A percentile compares a stretch with the other conserved stretches of the same genome.
Evolutionary conservation across 1,140 invertebrate species (phyloP).

Genomic region (Macrotrachela quadricornifera): DNA sequence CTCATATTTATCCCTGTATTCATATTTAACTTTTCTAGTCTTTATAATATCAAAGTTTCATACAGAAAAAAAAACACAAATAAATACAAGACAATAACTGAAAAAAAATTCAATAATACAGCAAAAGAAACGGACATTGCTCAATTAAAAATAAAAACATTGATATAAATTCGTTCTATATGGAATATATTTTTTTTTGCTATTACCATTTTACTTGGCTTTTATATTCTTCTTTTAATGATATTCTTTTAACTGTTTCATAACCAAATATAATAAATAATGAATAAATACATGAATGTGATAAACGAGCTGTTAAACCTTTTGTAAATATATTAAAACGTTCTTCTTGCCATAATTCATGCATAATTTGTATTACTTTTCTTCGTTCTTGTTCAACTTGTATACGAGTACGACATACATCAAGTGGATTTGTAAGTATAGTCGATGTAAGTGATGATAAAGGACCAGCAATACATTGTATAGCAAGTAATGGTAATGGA

Average conservation of each 20-base stretch:
- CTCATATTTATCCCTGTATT: too few relatives aligned
- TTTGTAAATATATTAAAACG: slow-evolving; percentile 59
- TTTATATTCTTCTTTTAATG: slow-evolving; percentile 61
- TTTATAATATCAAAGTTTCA: too few relatives aligned
- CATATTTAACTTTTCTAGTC: too few relatives aligned
- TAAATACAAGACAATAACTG: too few relatives aligned
- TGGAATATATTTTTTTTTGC: too few relatives aligned
- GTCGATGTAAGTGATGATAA: slow-evolving; percentile 72
- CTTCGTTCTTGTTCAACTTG: slow-evolving; percentile 38
- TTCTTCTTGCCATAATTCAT: slow-evolving; percentile 66
- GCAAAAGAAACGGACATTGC: too few relatives aligned
- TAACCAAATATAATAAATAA: slow-evolving; percentile 82
- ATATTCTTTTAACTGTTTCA: slow-evolving; percentile 73
- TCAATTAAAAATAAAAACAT: too few relatives aligned
- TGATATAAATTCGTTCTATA: too few relatives aligned
- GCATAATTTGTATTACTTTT: slow-evolving; percentile 44
- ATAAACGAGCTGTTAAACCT: slow-evolving; percentile 65
- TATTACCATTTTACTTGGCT: too few relatives aligned
- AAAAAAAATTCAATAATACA: too few relatives aligned
- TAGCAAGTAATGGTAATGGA: slow-evolving; percentile 46
- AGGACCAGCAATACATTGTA: slow-evolving; percentile 68
- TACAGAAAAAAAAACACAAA: too few relatives aligned
- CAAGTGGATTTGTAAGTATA: slow-evolving; percentile 76
- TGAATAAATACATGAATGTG: slow-evolving; percentile 56
- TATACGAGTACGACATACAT: slow-evolving; percentile 66